Conservation (phyloP, 2,797 vertebrate species). For the Chanos chanos region DNA sequence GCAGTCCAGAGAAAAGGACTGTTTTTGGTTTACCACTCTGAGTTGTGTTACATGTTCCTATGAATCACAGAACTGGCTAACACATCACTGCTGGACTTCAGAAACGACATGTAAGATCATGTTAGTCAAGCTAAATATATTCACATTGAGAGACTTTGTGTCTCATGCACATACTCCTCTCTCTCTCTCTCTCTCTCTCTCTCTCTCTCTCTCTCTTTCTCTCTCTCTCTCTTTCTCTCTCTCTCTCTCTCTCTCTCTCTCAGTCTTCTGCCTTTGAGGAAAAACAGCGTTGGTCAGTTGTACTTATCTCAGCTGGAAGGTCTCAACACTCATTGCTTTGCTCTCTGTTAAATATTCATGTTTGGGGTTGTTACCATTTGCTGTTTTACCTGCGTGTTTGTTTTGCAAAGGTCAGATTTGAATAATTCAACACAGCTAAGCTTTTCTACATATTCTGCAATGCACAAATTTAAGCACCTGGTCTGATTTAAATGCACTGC, state of each 20-base stretch:
- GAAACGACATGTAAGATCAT: no score
- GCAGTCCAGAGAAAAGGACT: no score
- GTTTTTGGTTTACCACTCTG: no score
- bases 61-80: no score
- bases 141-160: not conserved
- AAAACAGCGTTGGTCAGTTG: not conserved
- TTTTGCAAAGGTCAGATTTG: conserved; percentile 24
- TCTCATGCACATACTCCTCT: not conserved
- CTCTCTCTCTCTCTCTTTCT: not conserved
- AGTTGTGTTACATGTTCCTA: no score
- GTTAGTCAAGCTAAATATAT: not conserved
- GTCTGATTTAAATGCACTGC: not conserved
- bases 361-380: conserved; percentile 8
- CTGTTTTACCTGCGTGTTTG: conserved; percentile 23
- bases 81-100: no score
- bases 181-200: not conserved
- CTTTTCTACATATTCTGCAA: not conserved
- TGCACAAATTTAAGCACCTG: not conserved
- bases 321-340: conserved; percentile 10
- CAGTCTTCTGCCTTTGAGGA: conserved; percentile 4
- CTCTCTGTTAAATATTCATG: conserved; percentile 34
- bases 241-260: not conserved
- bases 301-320: conserved; percentile 6
- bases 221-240: not conserved
- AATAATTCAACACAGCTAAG: not conserved